Percentiles rank a stretch among this genome's conserved stretches.
These are phyloP conservation scores for Melinaea marsaeus DNA, from an alignment of 2,888 invertebrate genomes.

Conservation along the genomic window DNA sequence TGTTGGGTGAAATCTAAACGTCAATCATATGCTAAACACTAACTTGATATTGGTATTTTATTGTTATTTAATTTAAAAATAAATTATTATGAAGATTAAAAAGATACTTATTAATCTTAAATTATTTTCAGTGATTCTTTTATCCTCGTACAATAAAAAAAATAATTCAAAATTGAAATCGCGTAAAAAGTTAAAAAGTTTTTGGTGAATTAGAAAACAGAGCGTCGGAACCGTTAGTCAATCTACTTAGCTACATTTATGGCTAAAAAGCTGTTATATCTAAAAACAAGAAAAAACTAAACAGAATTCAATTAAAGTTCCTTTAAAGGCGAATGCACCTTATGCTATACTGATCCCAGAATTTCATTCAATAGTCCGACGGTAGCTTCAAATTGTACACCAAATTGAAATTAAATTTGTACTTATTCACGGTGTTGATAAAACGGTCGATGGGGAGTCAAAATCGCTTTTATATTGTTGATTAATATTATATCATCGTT, in stretches of 20 bases:
- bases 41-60: neutral
- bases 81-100: too few species aligned
- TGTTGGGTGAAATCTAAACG: slow-evolving; percentile 24
- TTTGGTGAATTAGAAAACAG: slow-evolving; percentile 25
- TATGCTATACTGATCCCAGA: slow-evolving; percentile 59
- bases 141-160: neutral
- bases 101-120: too few species aligned
- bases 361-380: slow-evolving; percentile 65
- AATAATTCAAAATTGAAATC: slow-evolving; percentile 20
- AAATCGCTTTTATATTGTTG: slow-evolving; percentile 55
- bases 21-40: slow-evolving; percentile 16
- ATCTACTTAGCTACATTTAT: slow-evolving; percentile 32
- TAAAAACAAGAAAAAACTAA: slow-evolving; percentile 51
- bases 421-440: slow-evolving; percentile 66
- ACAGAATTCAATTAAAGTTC: slow-evolving; percentile 69
- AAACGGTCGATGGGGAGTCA: slow-evolving; percentile 72
- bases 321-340: slow-evolving; percentile 61
- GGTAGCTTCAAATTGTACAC: slow-evolving; percentile 62
- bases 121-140: too few species aligned
- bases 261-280: slow-evolving; percentile 43
- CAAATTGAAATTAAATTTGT: slow-evolving; percentile 74
- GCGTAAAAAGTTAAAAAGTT: slow-evolving; percentile 19
- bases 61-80: neutral
- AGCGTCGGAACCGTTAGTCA: slow-evolving; percentile 34
- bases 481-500: slow-evolving; percentile 66